Evolutionary conservation across 2,113 vertebrate genomes (phyloP).

Genomic region (Gnathonemus echidnorhynchus): DNA sequence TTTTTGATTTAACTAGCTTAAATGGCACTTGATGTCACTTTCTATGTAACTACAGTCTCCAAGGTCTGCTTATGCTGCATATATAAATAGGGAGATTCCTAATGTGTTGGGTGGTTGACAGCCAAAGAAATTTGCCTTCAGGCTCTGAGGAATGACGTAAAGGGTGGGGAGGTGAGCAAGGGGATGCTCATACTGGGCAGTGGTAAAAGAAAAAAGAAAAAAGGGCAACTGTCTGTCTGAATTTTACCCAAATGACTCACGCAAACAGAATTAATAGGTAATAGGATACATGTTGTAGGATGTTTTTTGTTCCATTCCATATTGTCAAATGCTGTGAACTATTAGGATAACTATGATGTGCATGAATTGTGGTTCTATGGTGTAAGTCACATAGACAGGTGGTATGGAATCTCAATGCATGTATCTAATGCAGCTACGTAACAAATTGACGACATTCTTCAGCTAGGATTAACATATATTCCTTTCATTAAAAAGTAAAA

Average conservation of each 20-base stretch:
- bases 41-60: neutral
- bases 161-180: neutral
- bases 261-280: neutral
- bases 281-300: neutral
- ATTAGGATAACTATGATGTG: neutral
- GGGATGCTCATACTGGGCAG: neutral
- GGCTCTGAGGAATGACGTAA: neutral
- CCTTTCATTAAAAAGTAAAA: neutral
- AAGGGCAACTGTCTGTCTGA: neutral
- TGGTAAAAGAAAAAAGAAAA: neutral
- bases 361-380: neutral
- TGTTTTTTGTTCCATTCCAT: neutral
- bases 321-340: neutral
- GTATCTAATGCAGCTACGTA: neutral
- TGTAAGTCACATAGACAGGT: neutral
- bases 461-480: neutral
- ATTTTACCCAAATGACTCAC: conserved; percentile 1
- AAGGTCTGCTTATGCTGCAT: neutral
- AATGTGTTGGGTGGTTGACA: neutral
- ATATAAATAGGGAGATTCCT: neutral
- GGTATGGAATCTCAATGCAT: neutral
- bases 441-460: neutral
- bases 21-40: neutral
- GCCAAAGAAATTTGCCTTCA: neutral
- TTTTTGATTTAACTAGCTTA: neutral